Evolutionary conservation across 2,113 vertebrate species (phyloP).

Genomic region (Campylorhamphus procurvoides): DNA sequence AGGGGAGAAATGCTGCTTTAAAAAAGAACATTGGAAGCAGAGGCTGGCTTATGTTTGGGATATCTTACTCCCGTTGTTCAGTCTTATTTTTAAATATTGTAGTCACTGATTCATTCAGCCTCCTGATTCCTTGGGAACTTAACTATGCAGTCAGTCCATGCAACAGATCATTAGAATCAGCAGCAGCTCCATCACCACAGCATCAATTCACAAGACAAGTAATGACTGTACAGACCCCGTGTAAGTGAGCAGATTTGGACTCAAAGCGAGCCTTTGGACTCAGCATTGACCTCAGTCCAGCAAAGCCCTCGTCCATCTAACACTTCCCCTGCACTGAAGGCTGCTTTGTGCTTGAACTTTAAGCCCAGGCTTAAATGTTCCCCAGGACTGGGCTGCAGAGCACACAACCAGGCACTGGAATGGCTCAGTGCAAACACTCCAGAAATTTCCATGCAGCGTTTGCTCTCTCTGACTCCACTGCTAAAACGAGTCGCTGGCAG

Average conservation of each 20-base stretch:
- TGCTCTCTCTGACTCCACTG: not conserved
- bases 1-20: not conserved
- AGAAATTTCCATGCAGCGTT: not conserved
- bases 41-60: not conserved
- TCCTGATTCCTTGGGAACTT: not conserved
- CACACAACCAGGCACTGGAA: not conserved
- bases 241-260: not conserved
- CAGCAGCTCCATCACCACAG: not conserved
- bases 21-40: not conserved
- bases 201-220: not conserved
- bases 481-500: constrained; percentile 12
- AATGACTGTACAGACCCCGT: not conserved
- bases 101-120: not conserved
- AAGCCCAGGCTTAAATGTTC: not conserved
- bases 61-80: not conserved
- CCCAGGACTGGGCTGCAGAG: not conserved
- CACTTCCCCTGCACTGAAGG: not conserved
- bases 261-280: not conserved
- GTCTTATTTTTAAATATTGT: not conserved
- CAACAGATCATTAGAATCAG: not conserved
- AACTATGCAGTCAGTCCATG: not conserved
- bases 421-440: not conserved
- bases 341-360: not conserved
- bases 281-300: not conserved
- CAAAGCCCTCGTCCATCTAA: not conserved